Percentiles rank a stretch among this genome's conserved stretches.
Evolutionary conservation across 2,888 invertebrate species (phyloP).

Genomic region (Nymphalis urticae): DNA sequence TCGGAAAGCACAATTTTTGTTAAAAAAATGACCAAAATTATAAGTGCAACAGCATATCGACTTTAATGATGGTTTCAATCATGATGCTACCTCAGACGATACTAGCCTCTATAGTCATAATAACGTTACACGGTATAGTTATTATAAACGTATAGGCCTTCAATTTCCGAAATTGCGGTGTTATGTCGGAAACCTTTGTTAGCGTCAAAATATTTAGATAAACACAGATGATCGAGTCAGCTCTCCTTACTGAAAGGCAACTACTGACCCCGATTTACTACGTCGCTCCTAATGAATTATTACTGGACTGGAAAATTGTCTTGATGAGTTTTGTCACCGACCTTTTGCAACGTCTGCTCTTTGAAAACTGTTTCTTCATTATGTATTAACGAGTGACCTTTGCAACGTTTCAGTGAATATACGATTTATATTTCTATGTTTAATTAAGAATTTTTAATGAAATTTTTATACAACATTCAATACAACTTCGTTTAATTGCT

Average conservation of each 20-base stretch:
- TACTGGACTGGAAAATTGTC: conserved; percentile 42
- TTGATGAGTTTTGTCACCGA: conserved; percentile 35
- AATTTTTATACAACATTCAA: neutral
- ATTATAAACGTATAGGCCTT: too few species aligned
- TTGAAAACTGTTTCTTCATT: conserved; percentile 28
- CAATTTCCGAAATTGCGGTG: too few species aligned
- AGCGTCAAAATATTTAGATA: conserved; percentile 32
- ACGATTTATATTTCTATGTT: conserved; percentile 4
- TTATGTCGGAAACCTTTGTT: neutral
- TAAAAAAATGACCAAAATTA: too few species aligned
- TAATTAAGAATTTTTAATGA: conserved; percentile 7
- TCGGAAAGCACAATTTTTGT: too few species aligned
- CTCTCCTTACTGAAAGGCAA: conserved; percentile 31
- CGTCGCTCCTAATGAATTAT: conserved; percentile 40
- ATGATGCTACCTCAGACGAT: too few species aligned
- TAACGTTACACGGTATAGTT: too few species aligned
- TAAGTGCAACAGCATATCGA: too few species aligned
- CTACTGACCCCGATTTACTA: conserved; percentile 40
- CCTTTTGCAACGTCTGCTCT: conserved; percentile 27
- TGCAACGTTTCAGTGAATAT: conserved; percentile 15
- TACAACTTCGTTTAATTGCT: too few species aligned
- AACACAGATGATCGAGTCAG: conserved; percentile 28
- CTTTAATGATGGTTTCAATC: too few species aligned
- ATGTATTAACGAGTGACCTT: conserved; percentile 25
- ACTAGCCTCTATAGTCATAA: too few species aligned